A percentile compares a stretch with the other conserved stretches of the same genome.
Conservation (phyloP, 2,113 vertebrate species). For the Xyrauchen texanus region DNA sequence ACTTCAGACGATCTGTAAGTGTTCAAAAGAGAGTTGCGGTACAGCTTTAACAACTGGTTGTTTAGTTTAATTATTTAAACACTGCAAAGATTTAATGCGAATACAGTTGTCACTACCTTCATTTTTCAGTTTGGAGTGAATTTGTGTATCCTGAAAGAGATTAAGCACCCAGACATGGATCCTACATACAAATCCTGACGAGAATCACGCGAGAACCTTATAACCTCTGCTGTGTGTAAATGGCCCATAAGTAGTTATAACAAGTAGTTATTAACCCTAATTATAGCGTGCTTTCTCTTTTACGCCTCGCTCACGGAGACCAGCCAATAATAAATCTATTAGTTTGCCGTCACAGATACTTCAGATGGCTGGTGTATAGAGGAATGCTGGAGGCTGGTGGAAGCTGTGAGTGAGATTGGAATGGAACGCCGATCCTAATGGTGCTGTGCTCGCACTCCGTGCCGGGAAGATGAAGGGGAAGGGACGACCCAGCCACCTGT, state of each 20-base stretch:
- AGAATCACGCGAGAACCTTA: no score
- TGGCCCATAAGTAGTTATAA: background rate
- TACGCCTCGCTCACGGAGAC: background rate
- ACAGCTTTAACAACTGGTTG: no score
- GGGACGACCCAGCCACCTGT: slow-evolving; percentile 31
- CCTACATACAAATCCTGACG: no score
- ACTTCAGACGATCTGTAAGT: no score
- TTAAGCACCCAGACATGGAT: no score
- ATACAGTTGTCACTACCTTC: no score
- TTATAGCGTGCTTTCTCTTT: background rate
- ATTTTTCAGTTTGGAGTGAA: no score
- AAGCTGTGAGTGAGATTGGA: slow-evolving; percentile 22
- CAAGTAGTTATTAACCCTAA: background rate
- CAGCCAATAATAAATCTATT: background rate
- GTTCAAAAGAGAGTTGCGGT: no score
- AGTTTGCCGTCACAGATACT: background rate
- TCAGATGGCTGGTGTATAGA: background rate
- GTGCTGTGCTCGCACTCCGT: slow-evolving; percentile 35
- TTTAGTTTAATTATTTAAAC: no score
- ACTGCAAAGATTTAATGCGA: no score
- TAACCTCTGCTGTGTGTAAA: background rate
- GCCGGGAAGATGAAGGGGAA: slow-evolving; percentile 42
- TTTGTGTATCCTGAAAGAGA: no score
- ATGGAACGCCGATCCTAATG: slow-evolving; percentile 53
- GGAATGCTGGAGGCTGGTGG: background rate